A percentile compares a stretch with the other conserved stretches of the same genome.
phyloP scores from a whole-genome alignment of 2,888 invertebrate species.

The Eurois occulta region DNA sequence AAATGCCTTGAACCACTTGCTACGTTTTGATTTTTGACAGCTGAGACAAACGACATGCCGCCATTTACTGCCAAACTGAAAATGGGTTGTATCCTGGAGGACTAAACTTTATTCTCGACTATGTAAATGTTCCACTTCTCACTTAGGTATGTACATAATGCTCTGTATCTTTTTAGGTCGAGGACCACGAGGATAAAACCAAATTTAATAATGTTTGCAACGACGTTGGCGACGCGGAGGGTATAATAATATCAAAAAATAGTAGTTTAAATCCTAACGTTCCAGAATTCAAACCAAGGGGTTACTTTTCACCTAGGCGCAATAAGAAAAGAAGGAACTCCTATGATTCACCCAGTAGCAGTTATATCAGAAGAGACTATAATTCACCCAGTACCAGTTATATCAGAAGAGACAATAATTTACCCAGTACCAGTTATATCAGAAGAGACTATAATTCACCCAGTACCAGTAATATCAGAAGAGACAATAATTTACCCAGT shows the following conservation, averaged over 20 bases:
- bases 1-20: no score
- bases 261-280: slow-evolving; percentile 81
- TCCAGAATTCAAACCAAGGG: slow-evolving; percentile 75
- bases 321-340: not conserved
- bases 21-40: no score
- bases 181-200: no score
- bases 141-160: not conserved
- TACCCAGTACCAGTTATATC: not conserved
- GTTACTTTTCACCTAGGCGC: slow-evolving; percentile 21
- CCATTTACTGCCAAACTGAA: no score
- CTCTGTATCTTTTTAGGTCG: no score
- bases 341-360: not conserved
- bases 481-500: not conserved
- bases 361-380: not conserved
- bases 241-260: slow-evolving; percentile 63
- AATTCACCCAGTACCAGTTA: not conserved
- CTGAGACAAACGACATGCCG: no score
- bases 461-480: not conserved
- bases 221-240: not conserved
- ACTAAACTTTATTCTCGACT: not conserved
- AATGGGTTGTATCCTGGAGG: not conserved
- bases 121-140: not conserved
- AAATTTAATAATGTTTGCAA: no score
- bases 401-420: not conserved
- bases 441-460: not conserved